These are phyloP conservation scores for Iguana delicatissima DNA, from an alignment of 2,797 vertebrate species.

Conservation along the genomic window DNA sequence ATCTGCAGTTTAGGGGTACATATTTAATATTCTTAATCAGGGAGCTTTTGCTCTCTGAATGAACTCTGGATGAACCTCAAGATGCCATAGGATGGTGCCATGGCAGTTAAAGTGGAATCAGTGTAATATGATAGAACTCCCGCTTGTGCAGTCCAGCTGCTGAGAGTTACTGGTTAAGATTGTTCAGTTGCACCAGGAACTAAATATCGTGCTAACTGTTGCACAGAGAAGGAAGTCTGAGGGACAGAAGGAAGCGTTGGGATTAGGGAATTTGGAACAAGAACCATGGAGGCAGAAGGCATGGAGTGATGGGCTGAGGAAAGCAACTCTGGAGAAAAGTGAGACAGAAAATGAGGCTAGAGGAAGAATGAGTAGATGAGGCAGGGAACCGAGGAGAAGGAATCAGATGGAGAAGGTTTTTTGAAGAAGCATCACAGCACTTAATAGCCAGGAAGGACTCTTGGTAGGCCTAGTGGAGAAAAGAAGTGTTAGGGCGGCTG, in stretches of 20 bases:
- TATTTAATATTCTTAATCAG: no score
- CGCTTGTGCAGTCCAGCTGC: no score
- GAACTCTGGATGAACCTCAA: no score
- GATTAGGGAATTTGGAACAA: not conserved
- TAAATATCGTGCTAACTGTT: not conserved
- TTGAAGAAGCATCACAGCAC: not conserved
- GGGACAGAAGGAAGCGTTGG: not conserved
- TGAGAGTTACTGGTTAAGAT: not conserved
- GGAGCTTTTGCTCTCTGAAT: no score
- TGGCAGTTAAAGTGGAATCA: no score
- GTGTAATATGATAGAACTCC: no score
- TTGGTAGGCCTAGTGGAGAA: not conserved
- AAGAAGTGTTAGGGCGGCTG: not conserved
- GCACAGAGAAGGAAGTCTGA: not conserved
- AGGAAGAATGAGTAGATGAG: no score
- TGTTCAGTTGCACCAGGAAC: not conserved
- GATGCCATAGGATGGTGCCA: no score
- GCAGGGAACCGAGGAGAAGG: not conserved
- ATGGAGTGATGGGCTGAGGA: not conserved
- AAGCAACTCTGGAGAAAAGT: not conserved
- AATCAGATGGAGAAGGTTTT: not conserved
- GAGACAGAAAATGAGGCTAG: not conserved
- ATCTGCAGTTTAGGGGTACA: no score
- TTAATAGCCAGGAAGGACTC: not conserved
- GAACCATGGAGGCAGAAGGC: not conserved